Base-by-base conservation (phyloP, 2,888 invertebrate species). In the Ophion ventricosus region DNA sequence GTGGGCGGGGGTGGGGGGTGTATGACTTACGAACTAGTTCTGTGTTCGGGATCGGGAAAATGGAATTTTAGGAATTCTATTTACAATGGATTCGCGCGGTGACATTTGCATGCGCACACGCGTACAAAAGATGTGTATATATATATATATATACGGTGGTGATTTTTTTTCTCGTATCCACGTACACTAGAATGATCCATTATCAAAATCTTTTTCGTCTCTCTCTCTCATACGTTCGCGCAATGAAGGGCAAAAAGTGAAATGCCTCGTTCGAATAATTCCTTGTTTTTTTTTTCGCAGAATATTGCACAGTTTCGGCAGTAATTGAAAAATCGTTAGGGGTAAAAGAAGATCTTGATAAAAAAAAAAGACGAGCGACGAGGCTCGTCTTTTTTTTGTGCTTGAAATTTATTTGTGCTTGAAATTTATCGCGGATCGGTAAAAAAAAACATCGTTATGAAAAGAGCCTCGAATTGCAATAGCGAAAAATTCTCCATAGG, bases 81-180 rank as follows among this genome's bases (percentile, higher is more conserved):
- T 89, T 92, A 92, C 92, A 92, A 81, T 86, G 89, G 91, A 87
- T 83, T 88, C 86, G 86, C 82, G 81, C 83, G 87, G 84, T 89
- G 88, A 89, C 88, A 88, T 89, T 88, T 85, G 90, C 88, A 88
- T 88, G 86, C 87, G 85, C 88, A 88, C 89, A 87, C 85, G 83
- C 83, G 73, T 86, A 74, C 81, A 64, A 80, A 76, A 49, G 4
- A 49, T 49, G 49, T 17, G 17, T 66, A 56, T 63, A 29, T 35
- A 35, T 35, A 35, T 8, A 35, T 35, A 35, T 35, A 35, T 8
- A 35, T 8, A 77, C 63, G 74, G 63, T 56, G 57, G 74, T 66
- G 64, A 54, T 74, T 54, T 54, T 77, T 67, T n/a, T 20, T 35
- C 64, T 74, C 63, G 8, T 63, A 14, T 49, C 17, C 25, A 49